phyloP scores from a whole-genome alignment of 2,888 invertebrate species.

The Hanleya hanleyi region DNA sequence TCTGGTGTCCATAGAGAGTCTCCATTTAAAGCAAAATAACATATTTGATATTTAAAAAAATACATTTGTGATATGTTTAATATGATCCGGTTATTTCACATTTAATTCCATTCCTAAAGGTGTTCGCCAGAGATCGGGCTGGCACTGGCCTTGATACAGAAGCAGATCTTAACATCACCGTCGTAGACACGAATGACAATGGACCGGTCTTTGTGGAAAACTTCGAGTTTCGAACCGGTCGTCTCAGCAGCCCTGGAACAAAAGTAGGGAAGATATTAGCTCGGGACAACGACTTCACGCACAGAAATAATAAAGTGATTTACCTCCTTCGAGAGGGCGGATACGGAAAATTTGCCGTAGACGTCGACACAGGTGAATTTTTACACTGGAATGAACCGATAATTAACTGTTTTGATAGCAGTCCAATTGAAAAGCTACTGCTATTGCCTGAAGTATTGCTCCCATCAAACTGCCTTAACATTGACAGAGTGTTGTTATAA shows the following conservation, averaged over 20 bases:
- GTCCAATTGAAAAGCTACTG: too few species aligned
- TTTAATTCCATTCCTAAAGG: constrained; percentile 12
- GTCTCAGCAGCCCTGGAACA: constrained; percentile 14
- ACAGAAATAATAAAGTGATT: constrained; percentile 34
- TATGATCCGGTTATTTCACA: too few species aligned
- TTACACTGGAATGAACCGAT: too few species aligned
- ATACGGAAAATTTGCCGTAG: constrained; percentile 29
- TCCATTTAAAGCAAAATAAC: too few species aligned
- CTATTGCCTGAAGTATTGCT: too few species aligned
- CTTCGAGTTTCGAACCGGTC: constrained; percentile 15
- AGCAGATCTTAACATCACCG: constrained; percentile 19
- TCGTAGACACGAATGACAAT: constrained; percentile 34
- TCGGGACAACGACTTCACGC: constrained; percentile 20
- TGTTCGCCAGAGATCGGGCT: constrained; percentile 24
- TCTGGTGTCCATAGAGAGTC: too few species aligned
- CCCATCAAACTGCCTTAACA: too few species aligned
- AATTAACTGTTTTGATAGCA: too few species aligned
- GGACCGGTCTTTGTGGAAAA: constrained; percentile 19
- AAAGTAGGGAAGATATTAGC: constrained; percentile 23
- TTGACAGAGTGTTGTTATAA: too few species aligned
- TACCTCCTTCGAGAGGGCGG: constrained; percentile 35
- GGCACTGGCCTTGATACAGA: constrained; percentile 17
- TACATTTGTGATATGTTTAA: too few species aligned
- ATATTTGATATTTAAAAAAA: too few species aligned
- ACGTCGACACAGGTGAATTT: constrained; percentile 32